Evolutionary conservation across 2,888 invertebrate genomes (phyloP).

Genomic region (Calliphora vomitoria): DNA sequence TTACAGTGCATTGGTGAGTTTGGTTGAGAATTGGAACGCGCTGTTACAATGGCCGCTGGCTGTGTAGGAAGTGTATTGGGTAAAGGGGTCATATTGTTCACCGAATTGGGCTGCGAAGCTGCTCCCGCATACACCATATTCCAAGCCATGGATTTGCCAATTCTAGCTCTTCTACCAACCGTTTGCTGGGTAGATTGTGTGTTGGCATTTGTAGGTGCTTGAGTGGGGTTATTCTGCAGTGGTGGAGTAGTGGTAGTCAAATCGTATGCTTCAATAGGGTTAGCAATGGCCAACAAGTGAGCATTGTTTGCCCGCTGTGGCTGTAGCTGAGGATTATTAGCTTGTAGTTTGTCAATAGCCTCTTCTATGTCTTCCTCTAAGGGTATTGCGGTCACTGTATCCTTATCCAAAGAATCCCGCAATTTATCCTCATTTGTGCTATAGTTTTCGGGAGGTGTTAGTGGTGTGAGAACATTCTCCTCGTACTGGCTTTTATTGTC

Average conservation of each 20-base stretch:
- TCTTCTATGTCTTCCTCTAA: constrained; percentile 79
- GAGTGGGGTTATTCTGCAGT: constrained; percentile 78
- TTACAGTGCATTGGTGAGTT: constrained; percentile 69
- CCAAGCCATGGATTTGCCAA: constrained; percentile 89
- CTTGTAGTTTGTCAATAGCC: constrained; percentile 85
- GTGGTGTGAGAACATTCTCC: constrained; percentile 83
- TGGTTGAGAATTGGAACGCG: constrained; percentile 46
- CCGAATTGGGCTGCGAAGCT: constrained; percentile 58
- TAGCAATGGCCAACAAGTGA: constrained; percentile 49
- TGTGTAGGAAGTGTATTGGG: constrained; percentile 44
- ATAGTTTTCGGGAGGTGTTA: constrained; percentile 82
- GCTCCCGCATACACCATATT: constrained; percentile 85
- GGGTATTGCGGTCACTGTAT: constrained; percentile 65
- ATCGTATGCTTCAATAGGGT: constrained; percentile 80
- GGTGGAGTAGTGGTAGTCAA: constrained; percentile 86
- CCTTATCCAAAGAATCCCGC: constrained; percentile 74
- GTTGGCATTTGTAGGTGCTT: constrained; percentile 75
- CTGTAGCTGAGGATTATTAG: constrained; percentile 46
- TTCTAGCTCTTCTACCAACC: constrained; percentile 85
- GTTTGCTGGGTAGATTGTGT: constrained; percentile 73
- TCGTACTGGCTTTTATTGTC: constrained; percentile 83
- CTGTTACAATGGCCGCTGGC: constrained; percentile 22
- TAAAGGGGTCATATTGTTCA: constrained; percentile 10
- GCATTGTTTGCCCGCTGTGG: constrained; percentile 23
- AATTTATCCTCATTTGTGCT: constrained; percentile 82